A percentile compares a stretch with the other conserved stretches of the same genome.
phyloP scores from a whole-genome alignment of 2,113 vertebrate species.

The Herpetotheres cachinnans region DNA sequence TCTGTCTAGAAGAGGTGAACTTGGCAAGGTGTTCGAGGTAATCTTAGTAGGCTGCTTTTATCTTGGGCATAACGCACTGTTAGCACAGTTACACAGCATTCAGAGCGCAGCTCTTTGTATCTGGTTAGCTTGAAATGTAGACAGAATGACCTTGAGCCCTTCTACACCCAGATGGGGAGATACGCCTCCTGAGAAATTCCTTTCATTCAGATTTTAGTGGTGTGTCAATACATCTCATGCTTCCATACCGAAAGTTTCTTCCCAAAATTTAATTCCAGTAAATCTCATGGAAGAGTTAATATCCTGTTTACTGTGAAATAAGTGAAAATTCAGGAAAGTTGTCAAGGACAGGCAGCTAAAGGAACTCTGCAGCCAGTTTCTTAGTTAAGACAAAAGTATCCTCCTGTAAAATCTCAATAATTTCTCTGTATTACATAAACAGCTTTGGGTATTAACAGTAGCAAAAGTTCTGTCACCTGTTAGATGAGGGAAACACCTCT shows the following conservation, averaged over 20 bases:
- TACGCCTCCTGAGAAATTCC: not conserved
- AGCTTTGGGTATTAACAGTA: constrained; percentile 19
- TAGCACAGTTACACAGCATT: not conserved
- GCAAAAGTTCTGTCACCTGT: not conserved
- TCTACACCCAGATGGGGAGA: not conserved
- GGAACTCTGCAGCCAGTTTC: not conserved
- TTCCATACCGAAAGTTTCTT: not conserved
- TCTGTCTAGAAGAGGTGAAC: not conserved
- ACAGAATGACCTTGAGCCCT: not conserved
- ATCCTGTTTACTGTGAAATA: not conserved
- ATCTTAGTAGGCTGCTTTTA: not conserved
- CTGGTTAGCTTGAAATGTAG: not conserved
- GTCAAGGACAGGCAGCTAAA: not conserved
- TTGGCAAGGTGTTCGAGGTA: not conserved
- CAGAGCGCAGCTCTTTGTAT: not conserved
- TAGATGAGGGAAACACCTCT: not conserved
- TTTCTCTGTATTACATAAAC: not conserved
- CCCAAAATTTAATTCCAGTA: not conserved
- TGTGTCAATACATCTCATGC: not conserved
- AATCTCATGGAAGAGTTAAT: not conserved
- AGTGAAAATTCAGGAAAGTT: not conserved
- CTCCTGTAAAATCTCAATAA: not conserved
- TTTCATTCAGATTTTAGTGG: not conserved
- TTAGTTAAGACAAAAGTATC: not conserved
- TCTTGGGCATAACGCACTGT: not conserved